Percentiles rank a stretch among this genome's conserved stretches.
These are phyloP conservation scores for Meloidogyne floridensis DNA, from an alignment of 1,140 invertebrate species.

Conservation along the genomic window DNA sequence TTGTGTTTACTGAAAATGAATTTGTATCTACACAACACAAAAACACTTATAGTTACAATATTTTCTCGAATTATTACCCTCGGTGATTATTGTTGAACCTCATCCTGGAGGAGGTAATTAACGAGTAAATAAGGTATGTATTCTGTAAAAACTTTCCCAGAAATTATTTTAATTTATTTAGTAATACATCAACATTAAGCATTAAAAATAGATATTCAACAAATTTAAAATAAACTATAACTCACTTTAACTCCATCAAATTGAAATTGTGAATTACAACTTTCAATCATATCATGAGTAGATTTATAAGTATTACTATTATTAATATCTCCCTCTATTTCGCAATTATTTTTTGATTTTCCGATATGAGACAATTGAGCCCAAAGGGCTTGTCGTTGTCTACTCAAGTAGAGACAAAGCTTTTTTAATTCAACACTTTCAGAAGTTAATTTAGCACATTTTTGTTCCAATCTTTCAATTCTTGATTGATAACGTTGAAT, in stretches of 20 bases:
- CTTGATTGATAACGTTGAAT: constrained; percentile 32
- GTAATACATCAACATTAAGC: too few species aligned
- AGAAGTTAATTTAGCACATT: constrained; percentile 8
- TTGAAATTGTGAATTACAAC: background rate
- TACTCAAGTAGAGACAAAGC: constrained; percentile 33
- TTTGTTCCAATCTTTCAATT: constrained; percentile 12
- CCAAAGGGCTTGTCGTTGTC: constrained; percentile 29
- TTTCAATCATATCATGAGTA: background rate
- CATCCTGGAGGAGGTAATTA: too few species aligned
- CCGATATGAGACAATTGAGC: background rate
- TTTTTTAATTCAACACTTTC: constrained; percentile 36
- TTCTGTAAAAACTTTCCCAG: too few species aligned
- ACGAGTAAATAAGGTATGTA: too few species aligned
- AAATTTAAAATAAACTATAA: background rate
- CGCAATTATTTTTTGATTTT: background rate
- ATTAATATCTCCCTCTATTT: background rate
- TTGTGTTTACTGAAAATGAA: too few species aligned
- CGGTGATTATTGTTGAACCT: too few species aligned
- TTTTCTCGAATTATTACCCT: too few species aligned
- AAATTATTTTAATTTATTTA: too few species aligned
- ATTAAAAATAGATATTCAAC: too few species aligned
- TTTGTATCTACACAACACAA: too few species aligned
- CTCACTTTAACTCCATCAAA: background rate
- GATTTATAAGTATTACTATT: background rate
- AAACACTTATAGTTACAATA: too few species aligned